Evolutionary conservation across 2,113 vertebrate genomes (phyloP).

Genomic region (Calidris pygmaea): DNA sequence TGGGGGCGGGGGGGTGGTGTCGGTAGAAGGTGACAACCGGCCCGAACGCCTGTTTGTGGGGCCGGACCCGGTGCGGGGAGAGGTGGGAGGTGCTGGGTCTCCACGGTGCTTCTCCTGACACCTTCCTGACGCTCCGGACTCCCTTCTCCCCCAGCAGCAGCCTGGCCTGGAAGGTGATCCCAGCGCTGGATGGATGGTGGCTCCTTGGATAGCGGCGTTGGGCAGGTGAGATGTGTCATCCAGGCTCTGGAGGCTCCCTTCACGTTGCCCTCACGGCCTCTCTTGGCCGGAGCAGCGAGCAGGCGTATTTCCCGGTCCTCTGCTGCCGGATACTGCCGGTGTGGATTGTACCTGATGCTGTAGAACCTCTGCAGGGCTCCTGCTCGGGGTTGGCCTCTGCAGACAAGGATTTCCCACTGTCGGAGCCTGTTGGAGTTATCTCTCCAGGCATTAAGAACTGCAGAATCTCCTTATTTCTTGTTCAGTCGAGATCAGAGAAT

Average conservation of each 20-base stretch:
- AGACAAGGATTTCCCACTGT: background rate
- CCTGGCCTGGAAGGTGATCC: no score
- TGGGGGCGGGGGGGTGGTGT: no score
- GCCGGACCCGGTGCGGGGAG: accelerated
- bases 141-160: background rate
- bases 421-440: background rate
- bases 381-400: no score
- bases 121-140: background rate
- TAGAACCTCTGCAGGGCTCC: accelerated
- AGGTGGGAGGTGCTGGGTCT: accelerated
- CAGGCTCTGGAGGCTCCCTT: no score
- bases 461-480: background rate
- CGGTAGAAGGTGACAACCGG: background rate
- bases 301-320: accelerated
- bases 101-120: accelerated
- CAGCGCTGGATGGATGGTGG: accelerated
- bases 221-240: background rate
- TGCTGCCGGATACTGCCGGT: accelerated
- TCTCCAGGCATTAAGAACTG: background rate
- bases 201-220: accelerated
- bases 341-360: accelerated
- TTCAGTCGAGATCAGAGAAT: accelerated
- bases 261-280: accelerated
- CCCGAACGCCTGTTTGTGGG: no score
- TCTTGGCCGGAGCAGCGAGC: background rate